Conservation (phyloP, 2,797 vertebrate species). For the Thunnus albacares region DNA sequence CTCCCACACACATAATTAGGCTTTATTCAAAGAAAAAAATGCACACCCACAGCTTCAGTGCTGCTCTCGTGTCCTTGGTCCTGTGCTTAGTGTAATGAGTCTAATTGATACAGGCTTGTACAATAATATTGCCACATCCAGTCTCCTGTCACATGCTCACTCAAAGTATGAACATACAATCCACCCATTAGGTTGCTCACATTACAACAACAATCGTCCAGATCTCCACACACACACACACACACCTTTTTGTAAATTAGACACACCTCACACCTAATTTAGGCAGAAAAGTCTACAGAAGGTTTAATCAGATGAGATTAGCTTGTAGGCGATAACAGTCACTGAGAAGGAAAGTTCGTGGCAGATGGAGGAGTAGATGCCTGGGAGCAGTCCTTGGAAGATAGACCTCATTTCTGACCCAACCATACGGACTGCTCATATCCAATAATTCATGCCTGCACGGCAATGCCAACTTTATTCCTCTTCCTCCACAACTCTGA, state of each 20-base stretch:
- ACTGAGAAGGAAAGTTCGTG: conserved; percentile 58
- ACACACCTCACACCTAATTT: conserved; percentile 29
- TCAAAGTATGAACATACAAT: conserved; percentile 31
- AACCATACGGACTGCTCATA: conserved; percentile 74
- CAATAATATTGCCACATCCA: conserved; percentile 46
- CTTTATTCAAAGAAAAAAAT: conserved; percentile 33
- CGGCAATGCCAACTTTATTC: conserved; percentile 52
- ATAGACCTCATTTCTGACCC: conserved; percentile 79
- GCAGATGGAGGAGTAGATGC: conserved; percentile 86
- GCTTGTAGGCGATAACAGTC: conserved; percentile 50
- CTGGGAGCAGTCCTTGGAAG: conserved; percentile 81
- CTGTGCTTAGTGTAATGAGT: conserved; percentile 53
- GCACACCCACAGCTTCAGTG: conserved; percentile 45
- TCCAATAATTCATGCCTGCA: conserved; percentile 67
- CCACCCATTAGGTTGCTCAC: conserved; percentile 15
- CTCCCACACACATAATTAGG: conserved; percentile 69
- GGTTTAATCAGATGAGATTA: conserved; percentile 57
- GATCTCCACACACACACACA: conserved; percentile 2
- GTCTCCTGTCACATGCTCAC: conserved; percentile 41
- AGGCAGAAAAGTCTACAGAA: conserved; percentile 22
- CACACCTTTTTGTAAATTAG: conserved; percentile 6
- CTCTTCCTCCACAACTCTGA: conserved; percentile 39
- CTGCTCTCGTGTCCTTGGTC: conserved; percentile 55
- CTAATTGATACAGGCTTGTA: conserved; percentile 63
- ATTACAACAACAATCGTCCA: conserved; percentile 31